Base-by-base conservation (phyloP, 2,797 vertebrate genomes). In the Arnoldichthys spilopterus region DNA sequence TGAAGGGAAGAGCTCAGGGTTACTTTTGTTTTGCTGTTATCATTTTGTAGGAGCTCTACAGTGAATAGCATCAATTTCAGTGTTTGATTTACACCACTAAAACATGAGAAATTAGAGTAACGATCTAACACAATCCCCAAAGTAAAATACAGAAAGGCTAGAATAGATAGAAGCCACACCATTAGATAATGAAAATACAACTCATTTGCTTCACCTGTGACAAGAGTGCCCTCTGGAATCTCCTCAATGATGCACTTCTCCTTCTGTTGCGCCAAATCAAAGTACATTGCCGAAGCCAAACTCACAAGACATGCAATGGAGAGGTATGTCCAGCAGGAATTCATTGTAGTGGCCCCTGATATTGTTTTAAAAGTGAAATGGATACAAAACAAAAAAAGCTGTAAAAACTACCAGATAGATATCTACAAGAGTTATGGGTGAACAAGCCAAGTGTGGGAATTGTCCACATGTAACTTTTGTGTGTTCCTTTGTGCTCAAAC, bases 171-270 rank as follows among this genome's bases (percentile, higher is more conserved):
- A 26, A 47, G 43, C 12, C 43, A 47, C 43, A 13, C 3, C 3
- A 30, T 37, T 1, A 51, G 26, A 34, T 24, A 67, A 26, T 26
- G 16, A 53, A 40, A 43, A 66, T 54, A 2, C 5, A 62, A 26
- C 62, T 12, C 37, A 20, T 18, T 64, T 63, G 4, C 37, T 95
- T 89, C 89, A 98, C 97, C 96, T 68, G 93, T 93, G 66, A 97
- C 91, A 85, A 96, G 76, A 0, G 89, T 95, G 87, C 96, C 95
- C 0, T 92, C 90, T 51, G 97, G 96, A 89, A 97, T 77, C 8
- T 99, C 97, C 86, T 98, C 94, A 0, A 98, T 97, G 75, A 98
- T 91, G 83, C 97, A 99, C 88, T 95, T 98, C 85, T 96, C 93
- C 85, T 95, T 94, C 88, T 90, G 91, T 84, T 96, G 96, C 28